Percentiles rank a stretch among this genome's conserved stretches.
phyloP scores from a whole-genome alignment of 1,140 invertebrate genomes.

The Papilio glaucus region DNA sequence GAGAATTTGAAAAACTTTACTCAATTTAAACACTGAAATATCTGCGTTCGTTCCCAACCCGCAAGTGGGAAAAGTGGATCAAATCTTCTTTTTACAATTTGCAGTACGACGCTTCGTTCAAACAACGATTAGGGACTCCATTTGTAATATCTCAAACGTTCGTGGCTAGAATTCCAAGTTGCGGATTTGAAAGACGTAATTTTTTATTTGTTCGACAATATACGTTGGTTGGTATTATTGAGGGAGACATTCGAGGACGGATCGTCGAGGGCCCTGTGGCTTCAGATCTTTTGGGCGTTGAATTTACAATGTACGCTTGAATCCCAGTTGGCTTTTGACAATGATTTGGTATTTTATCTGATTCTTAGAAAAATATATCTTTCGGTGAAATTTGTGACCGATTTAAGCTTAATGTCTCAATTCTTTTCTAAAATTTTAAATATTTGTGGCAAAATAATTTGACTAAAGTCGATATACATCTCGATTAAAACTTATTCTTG shows the following conservation, averaged over 20 bases:
- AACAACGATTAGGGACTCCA: conserved; percentile 48
- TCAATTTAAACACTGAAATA: conserved; percentile 25
- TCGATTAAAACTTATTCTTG: too few relatives aligned
- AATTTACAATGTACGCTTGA: not conserved
- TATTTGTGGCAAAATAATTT: too few relatives aligned
- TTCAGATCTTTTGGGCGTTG: not conserved
- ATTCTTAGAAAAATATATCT: not conserved
- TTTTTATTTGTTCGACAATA: conserved; percentile 16
- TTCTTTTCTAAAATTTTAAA: too few relatives aligned
- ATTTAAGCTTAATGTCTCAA: not conserved
- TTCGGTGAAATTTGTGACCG: not conserved
- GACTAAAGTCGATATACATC: too few relatives aligned
- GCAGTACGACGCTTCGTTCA: conserved; percentile 34
- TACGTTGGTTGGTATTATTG: not conserved
- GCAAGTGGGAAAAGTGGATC: conserved; percentile 9
- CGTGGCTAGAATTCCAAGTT: conserved; percentile 53
- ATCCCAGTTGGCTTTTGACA: not conserved
- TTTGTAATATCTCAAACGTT: conserved; percentile 53
- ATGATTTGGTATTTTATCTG: not conserved
- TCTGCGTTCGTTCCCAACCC: conserved; percentile 10
- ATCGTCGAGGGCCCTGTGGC: not conserved
- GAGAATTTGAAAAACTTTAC: not conserved
- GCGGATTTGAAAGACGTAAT: conserved; percentile 46
- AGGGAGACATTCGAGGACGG: not conserved
- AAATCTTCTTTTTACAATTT: conserved; percentile 25